A percentile compares a stretch with the other conserved stretches of the same genome.
phyloP scores from a whole-genome alignment of 2,888 invertebrate species.

The Ormyrus thymus region DNA sequence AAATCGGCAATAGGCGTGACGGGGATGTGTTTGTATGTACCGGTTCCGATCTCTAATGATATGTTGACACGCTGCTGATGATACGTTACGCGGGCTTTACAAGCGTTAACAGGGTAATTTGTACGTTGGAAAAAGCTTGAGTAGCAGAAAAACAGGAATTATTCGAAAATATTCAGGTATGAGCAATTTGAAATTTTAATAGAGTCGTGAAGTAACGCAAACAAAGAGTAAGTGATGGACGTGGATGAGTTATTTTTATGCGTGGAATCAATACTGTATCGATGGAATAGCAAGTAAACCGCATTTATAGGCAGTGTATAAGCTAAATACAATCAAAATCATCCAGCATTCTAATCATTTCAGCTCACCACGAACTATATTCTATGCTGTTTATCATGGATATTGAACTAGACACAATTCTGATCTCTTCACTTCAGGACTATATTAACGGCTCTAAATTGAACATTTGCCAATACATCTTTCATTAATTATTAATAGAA shows the following conservation, averaged over 20 bases:
- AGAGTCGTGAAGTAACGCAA: no score
- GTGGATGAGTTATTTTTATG: background rate
- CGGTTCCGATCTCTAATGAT: conserved; percentile 22
- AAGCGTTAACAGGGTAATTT: background rate
- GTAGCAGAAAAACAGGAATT: no score
- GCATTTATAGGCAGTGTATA: background rate
- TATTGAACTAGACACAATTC: conserved; percentile 23
- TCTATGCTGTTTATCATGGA: conserved; percentile 43
- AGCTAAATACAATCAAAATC: conserved; percentile 34
- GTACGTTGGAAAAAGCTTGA: no score
- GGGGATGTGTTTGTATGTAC: conserved; percentile 15
- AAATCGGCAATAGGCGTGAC: conserved; percentile 41
- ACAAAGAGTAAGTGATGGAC: no score
- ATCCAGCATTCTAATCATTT: conserved; percentile 34
- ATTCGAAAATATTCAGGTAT: no score
- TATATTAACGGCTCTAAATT: conserved; percentile 9
- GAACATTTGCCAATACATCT: conserved; percentile 3
- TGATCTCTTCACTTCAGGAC: conserved; percentile 20
- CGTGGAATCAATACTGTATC: background rate
- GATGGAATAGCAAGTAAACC: conserved; percentile 9
- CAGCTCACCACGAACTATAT: conserved; percentile 31
- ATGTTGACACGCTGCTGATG: conserved; percentile 7
- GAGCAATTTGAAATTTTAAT: no score
- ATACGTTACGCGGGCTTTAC: background rate
- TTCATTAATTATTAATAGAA: background rate